Evolutionary conservation across 1,140 invertebrate species (phyloP).

Genomic region (Trigoniulus corallinus): DNA sequence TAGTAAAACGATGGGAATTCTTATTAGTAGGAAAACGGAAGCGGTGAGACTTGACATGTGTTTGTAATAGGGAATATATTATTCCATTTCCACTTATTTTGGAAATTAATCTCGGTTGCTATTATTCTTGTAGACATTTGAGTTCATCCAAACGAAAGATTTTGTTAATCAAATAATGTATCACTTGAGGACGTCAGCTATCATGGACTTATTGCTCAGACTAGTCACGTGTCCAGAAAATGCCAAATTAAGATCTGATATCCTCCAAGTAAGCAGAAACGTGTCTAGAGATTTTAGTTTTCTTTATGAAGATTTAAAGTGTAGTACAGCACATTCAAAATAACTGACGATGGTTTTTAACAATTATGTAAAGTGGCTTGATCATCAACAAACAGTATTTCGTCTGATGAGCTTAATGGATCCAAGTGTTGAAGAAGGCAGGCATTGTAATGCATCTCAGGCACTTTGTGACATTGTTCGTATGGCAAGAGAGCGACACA

Average conservation of each 20-base stretch:
- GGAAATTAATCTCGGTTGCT: neutral
- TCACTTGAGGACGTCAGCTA: slow-evolving; percentile 84
- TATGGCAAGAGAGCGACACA: slow-evolving; percentile 39
- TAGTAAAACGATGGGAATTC: slow-evolving; percentile 77
- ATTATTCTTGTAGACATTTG: slow-evolving; percentile 61
- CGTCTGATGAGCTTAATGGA: slow-evolving; percentile 61
- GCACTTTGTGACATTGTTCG: slow-evolving; percentile 64
- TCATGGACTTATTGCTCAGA: slow-evolving; percentile 83
- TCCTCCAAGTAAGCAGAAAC: slow-evolving; percentile 61
- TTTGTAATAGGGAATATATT: neutral
- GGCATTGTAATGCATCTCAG: slow-evolving; percentile 63
- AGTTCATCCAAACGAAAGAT: slow-evolving; percentile 72
- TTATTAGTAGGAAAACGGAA: slow-evolving; percentile 60
- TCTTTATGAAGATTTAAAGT: neutral
- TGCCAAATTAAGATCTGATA: slow-evolving; percentile 52
- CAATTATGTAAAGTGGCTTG: slow-evolving; percentile 55
- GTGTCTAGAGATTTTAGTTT: slow-evolving; percentile 5
- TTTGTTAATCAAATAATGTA: slow-evolving; percentile 70
- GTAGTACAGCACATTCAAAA: too few species aligned
- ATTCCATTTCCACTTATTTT: slow-evolving; percentile 5
- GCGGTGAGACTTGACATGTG: slow-evolving; percentile 34
- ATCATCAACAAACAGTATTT: slow-evolving; percentile 67
- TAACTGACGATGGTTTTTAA: neutral
- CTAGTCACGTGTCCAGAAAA: slow-evolving; percentile 71
- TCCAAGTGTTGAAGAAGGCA: slow-evolving; percentile 48